A percentile compares a stretch with the other conserved stretches of the same genome.
Conservation (phyloP, 2,888 invertebrate species). For the Glaucopsyche alexis region DNA sequence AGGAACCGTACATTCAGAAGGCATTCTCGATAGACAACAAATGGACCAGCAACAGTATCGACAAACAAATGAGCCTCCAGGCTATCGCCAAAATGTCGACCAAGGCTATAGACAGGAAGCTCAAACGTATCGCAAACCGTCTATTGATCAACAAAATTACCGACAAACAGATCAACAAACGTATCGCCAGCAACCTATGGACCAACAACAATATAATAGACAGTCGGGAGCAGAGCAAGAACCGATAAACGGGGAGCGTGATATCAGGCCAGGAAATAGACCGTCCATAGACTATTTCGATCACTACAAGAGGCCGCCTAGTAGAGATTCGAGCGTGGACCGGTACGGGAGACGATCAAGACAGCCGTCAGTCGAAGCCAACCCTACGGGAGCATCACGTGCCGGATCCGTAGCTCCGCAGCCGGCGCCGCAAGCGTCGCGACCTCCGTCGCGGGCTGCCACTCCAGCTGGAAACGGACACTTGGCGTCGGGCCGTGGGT, state of each 20-base stretch:
- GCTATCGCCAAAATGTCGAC: slow-evolving; percentile 59
- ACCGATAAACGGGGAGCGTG: slow-evolving; percentile 60
- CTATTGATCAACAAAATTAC: slow-evolving; percentile 50
- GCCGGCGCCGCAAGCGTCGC: slow-evolving; percentile 86
- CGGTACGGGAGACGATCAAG: slow-evolving; percentile 88
- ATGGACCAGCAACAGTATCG: slow-evolving; percentile 56
- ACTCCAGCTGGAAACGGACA: slow-evolving; percentile 83
- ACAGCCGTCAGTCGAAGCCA: slow-evolving; percentile 87
- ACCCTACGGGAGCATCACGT: slow-evolving; percentile 78
- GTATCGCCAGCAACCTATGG: slow-evolving; percentile 50
- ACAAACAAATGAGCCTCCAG: slow-evolving; percentile 55
- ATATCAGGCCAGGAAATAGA: slow-evolving; percentile 61
- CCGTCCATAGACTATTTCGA: slow-evolving; percentile 94
- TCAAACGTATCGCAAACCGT: slow-evolving; percentile 68
- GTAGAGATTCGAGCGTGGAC: slow-evolving; percentile 92
- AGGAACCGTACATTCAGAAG: slow-evolving; percentile 68
- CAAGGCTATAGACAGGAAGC: slow-evolving; percentile 71
- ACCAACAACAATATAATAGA: slow-evolving; percentile 67
- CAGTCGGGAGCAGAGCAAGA: slow-evolving; percentile 69
- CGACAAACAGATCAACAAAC: slow-evolving; percentile 55
- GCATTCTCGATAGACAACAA: slow-evolving; percentile 53
- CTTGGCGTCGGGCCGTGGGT: slow-evolving; percentile 81
- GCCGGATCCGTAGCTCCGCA: slow-evolving; percentile 87
- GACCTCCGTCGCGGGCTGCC: slow-evolving; percentile 74
- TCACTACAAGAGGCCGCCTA: slow-evolving; percentile 95